A percentile compares a stretch with the other conserved stretches of the same genome.
Conservation (phyloP, 2,113 vertebrate genomes). For the Callorhinus ursinus region DNA sequence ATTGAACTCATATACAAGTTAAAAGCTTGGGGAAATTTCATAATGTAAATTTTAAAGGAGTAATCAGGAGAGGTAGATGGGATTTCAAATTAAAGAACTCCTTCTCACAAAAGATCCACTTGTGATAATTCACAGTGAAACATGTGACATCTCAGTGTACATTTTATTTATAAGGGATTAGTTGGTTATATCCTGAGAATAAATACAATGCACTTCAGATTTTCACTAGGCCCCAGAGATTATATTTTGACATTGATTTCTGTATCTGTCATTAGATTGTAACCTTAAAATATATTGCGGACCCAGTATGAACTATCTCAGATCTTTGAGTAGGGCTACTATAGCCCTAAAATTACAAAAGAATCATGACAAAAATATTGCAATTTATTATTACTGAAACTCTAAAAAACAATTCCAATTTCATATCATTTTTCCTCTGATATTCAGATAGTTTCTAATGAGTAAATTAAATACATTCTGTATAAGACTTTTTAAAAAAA, state of each 20-base stretch:
- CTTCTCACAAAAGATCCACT: constrained; percentile 64
- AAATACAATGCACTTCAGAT: constrained; percentile 73
- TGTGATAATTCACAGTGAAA: constrained; percentile 73
- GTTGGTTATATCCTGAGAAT: constrained; percentile 81
- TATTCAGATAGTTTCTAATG: background rate
- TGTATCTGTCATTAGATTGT: constrained; percentile 73
- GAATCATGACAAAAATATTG: background rate
- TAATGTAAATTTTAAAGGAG: background rate
- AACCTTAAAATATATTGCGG: constrained; percentile 77
- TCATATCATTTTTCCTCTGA: constrained; percentile 8
- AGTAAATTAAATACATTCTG: constrained; percentile 7
- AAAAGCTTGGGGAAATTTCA: background rate
- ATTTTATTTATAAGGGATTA: constrained; percentile 82
- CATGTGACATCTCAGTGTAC: constrained; percentile 68
- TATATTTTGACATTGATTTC: constrained; percentile 82
- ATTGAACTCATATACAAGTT: background rate
- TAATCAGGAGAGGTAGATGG: constrained; percentile 32
- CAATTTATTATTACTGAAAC: background rate
- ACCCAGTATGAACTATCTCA: constrained; percentile 41
- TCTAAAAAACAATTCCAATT: constrained; percentile 43
- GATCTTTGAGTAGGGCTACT: constrained; percentile 45
- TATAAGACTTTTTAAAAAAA: background rate
- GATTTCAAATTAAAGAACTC: constrained; percentile 58
- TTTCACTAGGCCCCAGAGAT: constrained; percentile 78
- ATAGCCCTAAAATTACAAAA: background rate